phyloP scores from a whole-genome alignment of 2,113 vertebrate genomes.

The Benitochromis conjunctus region DNA sequence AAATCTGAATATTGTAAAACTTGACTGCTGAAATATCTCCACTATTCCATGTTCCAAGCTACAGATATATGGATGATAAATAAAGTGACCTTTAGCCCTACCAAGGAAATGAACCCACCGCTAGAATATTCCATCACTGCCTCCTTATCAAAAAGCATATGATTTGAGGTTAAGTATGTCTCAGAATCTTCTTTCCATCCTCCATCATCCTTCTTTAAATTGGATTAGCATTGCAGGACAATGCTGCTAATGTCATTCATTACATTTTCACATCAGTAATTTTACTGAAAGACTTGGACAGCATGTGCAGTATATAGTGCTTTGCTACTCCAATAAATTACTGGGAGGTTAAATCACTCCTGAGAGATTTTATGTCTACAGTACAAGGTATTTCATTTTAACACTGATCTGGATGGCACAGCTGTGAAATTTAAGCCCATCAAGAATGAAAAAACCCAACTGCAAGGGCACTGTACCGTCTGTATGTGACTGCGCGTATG shows the following conservation, averaged over 20 bases:
- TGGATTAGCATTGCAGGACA: conserved; percentile 19
- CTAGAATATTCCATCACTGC: conserved; percentile 26
- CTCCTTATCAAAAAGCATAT: conserved; percentile 20
- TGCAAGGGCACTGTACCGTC: neutral
- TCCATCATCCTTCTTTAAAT: conserved; percentile 25
- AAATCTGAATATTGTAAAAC: neutral
- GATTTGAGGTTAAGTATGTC: conserved; percentile 27
- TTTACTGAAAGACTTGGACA: conserved; percentile 38
- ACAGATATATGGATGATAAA: neutral
- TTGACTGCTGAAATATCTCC: neutral
- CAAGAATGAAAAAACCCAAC: neutral
- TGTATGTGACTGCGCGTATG: neutral
- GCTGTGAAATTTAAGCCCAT: neutral
- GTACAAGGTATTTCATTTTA: conserved; percentile 20
- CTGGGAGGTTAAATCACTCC: neutral
- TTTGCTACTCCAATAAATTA: conserved; percentile 22
- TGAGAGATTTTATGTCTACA: neutral
- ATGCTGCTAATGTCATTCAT: conserved; percentile 26
- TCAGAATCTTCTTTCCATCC: conserved; percentile 20
- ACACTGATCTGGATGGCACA: neutral
- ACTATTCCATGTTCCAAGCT: neutral
- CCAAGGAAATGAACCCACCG: neutral
- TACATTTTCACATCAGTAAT: conserved; percentile 32
- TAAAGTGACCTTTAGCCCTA: neutral
- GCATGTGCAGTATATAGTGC: neutral